Percentiles rank a stretch among this genome's conserved stretches.
Conservation (phyloP, 2,113 vertebrate genomes). For the Nibea albiflora region DNA sequence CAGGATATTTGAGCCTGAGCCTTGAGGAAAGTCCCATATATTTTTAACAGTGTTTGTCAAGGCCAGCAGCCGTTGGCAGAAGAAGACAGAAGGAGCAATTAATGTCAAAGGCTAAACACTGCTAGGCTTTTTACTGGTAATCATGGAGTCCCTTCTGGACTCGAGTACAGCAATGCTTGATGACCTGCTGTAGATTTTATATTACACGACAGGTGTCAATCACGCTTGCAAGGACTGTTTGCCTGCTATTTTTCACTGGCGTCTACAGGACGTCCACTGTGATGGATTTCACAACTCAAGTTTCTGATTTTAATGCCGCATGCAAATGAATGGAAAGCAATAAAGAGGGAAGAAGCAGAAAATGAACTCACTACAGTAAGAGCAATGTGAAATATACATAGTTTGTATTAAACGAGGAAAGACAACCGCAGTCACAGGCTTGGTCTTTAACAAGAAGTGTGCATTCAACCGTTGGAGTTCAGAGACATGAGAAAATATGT, state of each 20-base stretch:
- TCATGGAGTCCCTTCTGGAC: neutral
- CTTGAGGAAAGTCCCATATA: neutral
- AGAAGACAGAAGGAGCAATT: conserved; percentile 32
- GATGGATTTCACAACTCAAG: neutral
- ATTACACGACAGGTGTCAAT: neutral
- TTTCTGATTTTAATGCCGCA: neutral
- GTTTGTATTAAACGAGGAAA: neutral
- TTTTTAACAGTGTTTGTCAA: conserved; percentile 1
- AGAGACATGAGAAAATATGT: neutral
- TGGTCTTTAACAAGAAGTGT: neutral
- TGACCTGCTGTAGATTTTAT: neutral
- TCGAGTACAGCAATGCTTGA: neutral
- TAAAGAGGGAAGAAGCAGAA: too few species aligned
- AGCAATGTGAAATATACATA: neutral
- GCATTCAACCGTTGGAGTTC: neutral
- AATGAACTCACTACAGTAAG: neutral
- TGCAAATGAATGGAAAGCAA: neutral
- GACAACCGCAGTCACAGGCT: neutral
- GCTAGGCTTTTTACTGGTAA: conserved; percentile 1
- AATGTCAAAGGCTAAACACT: conserved; percentile 24
- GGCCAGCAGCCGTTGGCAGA: conserved; percentile 2
- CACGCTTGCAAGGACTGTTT: neutral
- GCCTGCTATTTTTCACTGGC: neutral
- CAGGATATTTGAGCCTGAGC: neutral
- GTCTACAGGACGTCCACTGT: neutral